Evolutionary conservation across 2,888 invertebrate species (phyloP).

Genomic region (Agrochola lychnidis): DNA sequence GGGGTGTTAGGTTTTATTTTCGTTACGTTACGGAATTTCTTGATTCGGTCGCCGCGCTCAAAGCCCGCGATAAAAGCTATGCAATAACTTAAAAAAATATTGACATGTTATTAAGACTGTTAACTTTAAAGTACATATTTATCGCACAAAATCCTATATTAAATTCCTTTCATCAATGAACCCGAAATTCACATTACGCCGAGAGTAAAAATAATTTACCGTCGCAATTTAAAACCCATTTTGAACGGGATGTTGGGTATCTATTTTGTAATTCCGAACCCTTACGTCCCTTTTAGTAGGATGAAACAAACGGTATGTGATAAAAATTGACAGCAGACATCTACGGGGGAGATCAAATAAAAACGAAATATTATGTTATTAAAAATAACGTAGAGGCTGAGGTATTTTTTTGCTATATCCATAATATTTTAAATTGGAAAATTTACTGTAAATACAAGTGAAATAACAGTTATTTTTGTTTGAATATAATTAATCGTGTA

Average conservation of each 20-base stretch:
- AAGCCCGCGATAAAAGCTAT: too few relatives aligned
- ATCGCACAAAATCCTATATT: not conserved
- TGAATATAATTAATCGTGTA: not conserved
- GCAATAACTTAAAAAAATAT: too few relatives aligned
- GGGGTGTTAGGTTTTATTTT: too few relatives aligned
- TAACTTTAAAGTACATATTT: not conserved
- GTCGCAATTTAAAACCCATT: constrained; percentile 36
- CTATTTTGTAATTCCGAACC: constrained; percentile 45
- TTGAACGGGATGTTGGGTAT: constrained; percentile 43
- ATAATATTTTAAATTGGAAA: not conserved
- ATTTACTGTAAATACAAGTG: not conserved
- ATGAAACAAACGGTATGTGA: constrained; percentile 53
- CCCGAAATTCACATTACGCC: not conserved
- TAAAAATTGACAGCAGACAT: constrained; percentile 54
- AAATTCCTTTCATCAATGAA: constrained; percentile 22
- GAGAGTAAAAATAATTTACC: constrained; percentile 45
- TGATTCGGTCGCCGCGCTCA: too few relatives aligned
- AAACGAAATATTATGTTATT: constrained; percentile 26
- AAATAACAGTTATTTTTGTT: not conserved
- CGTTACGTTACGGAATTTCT: too few relatives aligned
- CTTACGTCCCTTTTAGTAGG: constrained; percentile 25
- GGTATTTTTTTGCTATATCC: not conserved
- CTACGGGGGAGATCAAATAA: constrained; percentile 39
- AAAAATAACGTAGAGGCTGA: constrained; percentile 16
- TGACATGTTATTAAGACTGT: not conserved